A percentile compares a stretch with the other conserved stretches of the same genome.
These are phyloP conservation scores for Anorthoa munda DNA, from an alignment of 2,888 invertebrate genomes.

Conservation along the genomic window DNA sequence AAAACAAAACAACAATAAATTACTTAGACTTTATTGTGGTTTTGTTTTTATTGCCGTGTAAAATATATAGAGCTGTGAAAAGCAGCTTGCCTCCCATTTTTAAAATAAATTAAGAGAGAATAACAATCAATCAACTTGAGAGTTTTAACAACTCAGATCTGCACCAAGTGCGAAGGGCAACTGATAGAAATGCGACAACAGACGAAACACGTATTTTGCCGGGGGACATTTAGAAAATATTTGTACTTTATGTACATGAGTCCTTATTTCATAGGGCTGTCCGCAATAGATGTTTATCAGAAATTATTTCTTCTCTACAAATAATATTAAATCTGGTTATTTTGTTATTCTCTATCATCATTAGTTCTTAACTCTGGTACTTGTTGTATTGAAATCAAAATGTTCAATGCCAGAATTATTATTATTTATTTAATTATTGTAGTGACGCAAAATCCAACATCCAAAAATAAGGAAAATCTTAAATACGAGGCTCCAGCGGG, in stretches of 20 bases:
- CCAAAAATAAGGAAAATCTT: background rate
- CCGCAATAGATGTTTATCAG: background rate
- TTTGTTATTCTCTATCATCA: background rate
- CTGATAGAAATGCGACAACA: no score
- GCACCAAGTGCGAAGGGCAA: no score
- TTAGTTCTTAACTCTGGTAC: background rate
- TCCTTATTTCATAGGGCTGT: background rate
- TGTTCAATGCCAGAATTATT: background rate
- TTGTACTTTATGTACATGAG: background rate
- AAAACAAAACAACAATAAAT: no score
- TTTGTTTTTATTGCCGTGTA: no score
- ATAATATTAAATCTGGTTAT: background rate
- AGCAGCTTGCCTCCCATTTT: no score
- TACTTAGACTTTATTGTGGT: no score
- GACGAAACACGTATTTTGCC: no score
- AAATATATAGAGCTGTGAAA: no score
- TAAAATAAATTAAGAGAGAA: no score
- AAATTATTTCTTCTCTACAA: background rate
- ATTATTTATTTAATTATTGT: background rate
- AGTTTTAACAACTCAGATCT: no score
- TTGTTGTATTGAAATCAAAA: background rate
- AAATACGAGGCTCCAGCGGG: conserved; percentile 5
- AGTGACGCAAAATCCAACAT: background rate
- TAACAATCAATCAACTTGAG: no score
- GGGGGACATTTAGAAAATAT: no score